Base-by-base conservation (phyloP, 2,797 vertebrate species). In the Melanitta fusca region DNA sequence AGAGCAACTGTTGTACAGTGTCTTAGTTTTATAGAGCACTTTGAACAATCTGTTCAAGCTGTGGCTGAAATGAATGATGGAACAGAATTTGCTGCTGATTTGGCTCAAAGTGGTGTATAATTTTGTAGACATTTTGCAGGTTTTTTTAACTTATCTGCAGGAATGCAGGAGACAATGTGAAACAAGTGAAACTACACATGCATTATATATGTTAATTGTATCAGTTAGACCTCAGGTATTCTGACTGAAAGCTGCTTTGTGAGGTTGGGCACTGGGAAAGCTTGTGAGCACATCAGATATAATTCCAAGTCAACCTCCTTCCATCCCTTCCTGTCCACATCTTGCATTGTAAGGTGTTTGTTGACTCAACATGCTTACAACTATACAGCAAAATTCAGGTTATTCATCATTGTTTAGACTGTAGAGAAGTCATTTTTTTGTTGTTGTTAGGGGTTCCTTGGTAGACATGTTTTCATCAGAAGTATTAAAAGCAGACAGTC, bases 141-240 rank as follows among this genome's bases (percentile, higher is more conserved):
- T 96, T 94, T 57, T 95, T 86, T 95, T 93, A 95, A 93, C 91
- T 95, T 91, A 74, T 41, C 91, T 97, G 95, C 94, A 96, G 80
- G 70, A 96, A 93, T 87, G 96, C 93, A 96, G 94, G 74, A 85
- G 70, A 94, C 60, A 95, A 96, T 96, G 96, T 97, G 96, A 97
- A 96, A 84, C 34, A 89, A 91, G 78, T 66, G 85, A 91, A 91
- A 71, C 41, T 77, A 86, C 78, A 77, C 2, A 0, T 79, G 47
- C 69, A 54, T 96, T 94, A 92, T 85, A 16, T 92, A 16, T 93
- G 45, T 91, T 89, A 80, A 88, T 94, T 94, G 78, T 85, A 79
- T 97, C 95, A 96, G 94, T 95, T 97, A 96, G 95, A 89, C 95
- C 95, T 97, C 97, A 97, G 97, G 97, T 97, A 97, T 95, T 95